These are phyloP conservation scores for Scolopax bukidnonensis DNA, from an alignment of 2,797 vertebrate species.

Conservation along the genomic window DNA sequence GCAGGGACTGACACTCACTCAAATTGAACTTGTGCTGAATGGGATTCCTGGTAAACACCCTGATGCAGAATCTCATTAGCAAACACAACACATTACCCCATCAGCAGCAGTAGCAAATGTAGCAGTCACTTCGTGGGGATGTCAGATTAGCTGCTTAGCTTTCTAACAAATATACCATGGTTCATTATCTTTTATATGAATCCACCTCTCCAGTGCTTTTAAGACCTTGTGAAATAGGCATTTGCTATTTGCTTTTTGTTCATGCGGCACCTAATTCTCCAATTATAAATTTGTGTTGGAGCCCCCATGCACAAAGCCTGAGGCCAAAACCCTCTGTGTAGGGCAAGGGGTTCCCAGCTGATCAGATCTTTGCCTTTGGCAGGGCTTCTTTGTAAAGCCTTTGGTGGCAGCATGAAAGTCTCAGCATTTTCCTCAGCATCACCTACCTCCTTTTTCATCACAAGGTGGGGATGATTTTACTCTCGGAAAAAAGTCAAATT, in stretches of 20 bases:
- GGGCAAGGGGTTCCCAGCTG: not conserved
- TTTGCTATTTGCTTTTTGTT: constrained; percentile 5
- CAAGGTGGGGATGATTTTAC: not conserved
- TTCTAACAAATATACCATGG: constrained; percentile 36
- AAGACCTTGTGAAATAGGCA: not conserved
- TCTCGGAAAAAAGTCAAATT: not conserved
- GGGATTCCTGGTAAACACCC: not conserved
- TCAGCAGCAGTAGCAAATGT: not conserved
- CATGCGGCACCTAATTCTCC: not conserved
- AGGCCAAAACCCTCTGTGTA: not conserved
- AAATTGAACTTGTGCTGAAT: not conserved
- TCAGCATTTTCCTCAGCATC: not conserved
- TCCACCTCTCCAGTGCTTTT: constrained; percentile 21
- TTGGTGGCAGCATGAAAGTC: not conserved
- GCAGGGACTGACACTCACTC: not conserved
- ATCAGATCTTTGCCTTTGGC: not conserved
- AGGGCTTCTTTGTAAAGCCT: not conserved
- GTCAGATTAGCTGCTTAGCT: constrained; percentile 48
- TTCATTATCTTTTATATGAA: constrained; percentile 46
- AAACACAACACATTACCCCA: not conserved
- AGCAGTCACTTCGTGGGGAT: not conserved
- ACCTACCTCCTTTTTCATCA: not conserved
- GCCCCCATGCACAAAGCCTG: rapidly evolving
- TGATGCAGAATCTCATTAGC: not conserved
- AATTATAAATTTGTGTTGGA: not conserved